Evolutionary conservation across 2,113 vertebrate species (phyloP).

Genomic region (Acinonyx jubatus): DNA sequence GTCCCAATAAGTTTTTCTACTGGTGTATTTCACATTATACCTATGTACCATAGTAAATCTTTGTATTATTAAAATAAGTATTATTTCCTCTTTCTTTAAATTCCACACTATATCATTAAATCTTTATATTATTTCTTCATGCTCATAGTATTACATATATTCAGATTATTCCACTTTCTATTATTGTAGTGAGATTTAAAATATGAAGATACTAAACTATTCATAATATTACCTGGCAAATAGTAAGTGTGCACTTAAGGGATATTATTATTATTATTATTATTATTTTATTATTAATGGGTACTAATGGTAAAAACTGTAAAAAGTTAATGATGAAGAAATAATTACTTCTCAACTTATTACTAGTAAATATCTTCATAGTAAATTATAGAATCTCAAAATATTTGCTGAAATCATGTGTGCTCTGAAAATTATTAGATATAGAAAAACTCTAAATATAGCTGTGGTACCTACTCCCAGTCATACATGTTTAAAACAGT

Average conservation of each 20-base stretch:
- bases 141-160: neutral
- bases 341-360: neutral
- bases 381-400: neutral
- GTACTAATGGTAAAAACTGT: neutral
- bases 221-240: neutral
- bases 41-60: neutral
- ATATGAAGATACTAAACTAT: neutral
- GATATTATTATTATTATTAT: neutral
- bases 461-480: accelerated
- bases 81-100: neutral
- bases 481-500: neutral
- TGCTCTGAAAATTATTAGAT: neutral
- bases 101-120: neutral
- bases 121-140: neutral
- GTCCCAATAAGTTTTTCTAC: neutral
- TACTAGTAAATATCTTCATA: neutral
- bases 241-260: neutral
- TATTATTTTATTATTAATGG: neutral
- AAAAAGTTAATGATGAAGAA: neutral
- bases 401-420: neutral
- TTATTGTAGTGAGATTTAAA: neutral
- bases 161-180: neutral
- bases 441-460: neutral
- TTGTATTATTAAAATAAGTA: neutral
- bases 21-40: neutral